These are phyloP conservation scores for Dinomys branickii DNA, from an alignment of 2,113 vertebrate genomes.

Conservation along the genomic window DNA sequence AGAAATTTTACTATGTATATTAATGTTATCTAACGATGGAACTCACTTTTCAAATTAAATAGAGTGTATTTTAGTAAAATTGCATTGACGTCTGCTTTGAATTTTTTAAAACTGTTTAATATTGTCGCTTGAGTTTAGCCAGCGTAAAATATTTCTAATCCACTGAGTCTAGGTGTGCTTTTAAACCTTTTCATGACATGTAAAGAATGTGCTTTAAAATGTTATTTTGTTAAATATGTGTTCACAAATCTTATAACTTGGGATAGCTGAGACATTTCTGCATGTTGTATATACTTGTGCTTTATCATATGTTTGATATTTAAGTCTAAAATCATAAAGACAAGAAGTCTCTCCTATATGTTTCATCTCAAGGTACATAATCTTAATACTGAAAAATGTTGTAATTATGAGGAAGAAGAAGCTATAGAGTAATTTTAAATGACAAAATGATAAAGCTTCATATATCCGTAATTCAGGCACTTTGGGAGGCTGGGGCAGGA, in stretches of 20 bases:
- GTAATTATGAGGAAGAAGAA: neutral
- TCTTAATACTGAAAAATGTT: neutral
- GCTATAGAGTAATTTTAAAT: neutral
- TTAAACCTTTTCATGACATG: neutral
- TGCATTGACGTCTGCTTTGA: neutral
- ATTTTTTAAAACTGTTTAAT: neutral
- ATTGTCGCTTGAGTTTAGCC: neutral
- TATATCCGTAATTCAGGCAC: neutral
- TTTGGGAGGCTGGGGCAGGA: neutral
- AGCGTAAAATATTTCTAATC: neutral
- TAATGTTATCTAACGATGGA: neutral
- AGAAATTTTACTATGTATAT: neutral
- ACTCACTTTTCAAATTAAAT: neutral
- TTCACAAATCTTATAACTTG: neutral
- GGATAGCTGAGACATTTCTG: neutral
- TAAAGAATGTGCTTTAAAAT: neutral
- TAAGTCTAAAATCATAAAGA: neutral
- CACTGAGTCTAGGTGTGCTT: neutral
- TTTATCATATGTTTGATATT: neutral
- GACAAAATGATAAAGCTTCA: neutral
- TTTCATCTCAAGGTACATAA: neutral
- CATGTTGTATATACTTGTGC: neutral
- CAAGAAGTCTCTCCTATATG: fast-evolving
- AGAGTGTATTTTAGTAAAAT: neutral
- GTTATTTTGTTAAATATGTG: neutral